Base-by-base conservation (phyloP, 2,888 invertebrate genomes). In the Tethea ocularis region DNA sequence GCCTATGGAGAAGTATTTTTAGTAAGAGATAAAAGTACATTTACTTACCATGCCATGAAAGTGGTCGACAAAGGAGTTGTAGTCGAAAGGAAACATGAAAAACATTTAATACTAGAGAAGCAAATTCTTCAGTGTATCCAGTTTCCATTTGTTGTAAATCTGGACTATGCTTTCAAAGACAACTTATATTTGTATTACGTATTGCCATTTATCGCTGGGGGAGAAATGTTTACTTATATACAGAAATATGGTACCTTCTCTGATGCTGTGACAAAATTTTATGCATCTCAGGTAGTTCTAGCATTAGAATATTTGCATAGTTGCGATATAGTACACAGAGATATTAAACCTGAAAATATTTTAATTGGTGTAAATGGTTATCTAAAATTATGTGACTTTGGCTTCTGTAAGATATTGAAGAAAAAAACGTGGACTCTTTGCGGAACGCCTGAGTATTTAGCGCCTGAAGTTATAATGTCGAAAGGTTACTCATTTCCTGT, bases 381-480 rank as follows among this genome's bases (percentile, higher is more conserved):
- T 78, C 75, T 96, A 10, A 95, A 97, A 92, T 92, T 99, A 57
- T 97, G 97, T 38, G 99, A 99, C 87, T 98, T 98, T 84, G 99
- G 99, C 56, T 98, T 99, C 89, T 96, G 97, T 69, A 99, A 99
- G 91, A 89, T 95, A 61, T 84, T 95, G 20, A 93, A 94, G 61
- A 93, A 94, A 29, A 94, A 98, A 74, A 98, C 99, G 0, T 97
- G 97, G 95, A 98, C 98, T 0, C 85, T 99, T 54, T 99, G 99
- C 84, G 99, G 98, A 0, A 99, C 99, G 0, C 99, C 99, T 0
- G 99, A 99, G 86, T 99, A 99, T 88, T 92, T 99, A 66, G 99
- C 99, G 0, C 98, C 98, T 2, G 99, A 99, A 89, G 95, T 96
- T 8, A 97, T 98, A 68, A 92, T 97, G 71, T 96, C 96, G 52